Conservation (phyloP, 2,888 invertebrate species). For the Lomographa bimaculata region DNA sequence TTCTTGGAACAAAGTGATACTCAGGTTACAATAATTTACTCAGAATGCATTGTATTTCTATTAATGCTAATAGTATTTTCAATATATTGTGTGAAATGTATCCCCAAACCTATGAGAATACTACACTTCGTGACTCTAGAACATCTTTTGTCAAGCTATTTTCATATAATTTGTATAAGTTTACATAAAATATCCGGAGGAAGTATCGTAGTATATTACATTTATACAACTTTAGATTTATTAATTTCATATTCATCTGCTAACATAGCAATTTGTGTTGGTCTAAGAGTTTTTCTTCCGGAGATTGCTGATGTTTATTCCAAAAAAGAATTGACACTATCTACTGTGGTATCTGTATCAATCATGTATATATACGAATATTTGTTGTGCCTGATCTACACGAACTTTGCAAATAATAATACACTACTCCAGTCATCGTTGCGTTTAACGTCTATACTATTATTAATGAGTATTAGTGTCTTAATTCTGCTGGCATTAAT, state of each 20-base stretch:
- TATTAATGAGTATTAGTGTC: not conserved
- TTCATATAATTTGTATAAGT: not conserved
- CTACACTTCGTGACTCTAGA: not conserved
- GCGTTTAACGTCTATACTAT: not conserved
- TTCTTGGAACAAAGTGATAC: too few species aligned
- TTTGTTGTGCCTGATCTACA: not conserved
- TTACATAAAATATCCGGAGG: not conserved
- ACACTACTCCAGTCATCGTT: not conserved
- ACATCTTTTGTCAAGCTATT: not conserved
- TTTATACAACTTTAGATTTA: not conserved
- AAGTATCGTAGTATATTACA: not conserved
- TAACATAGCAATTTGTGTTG: not conserved
- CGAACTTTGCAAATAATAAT: too few species aligned
- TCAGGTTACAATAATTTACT: too few species aligned
- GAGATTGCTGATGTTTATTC: not conserved
- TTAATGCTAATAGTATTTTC: not conserved
- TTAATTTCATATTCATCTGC: not conserved
- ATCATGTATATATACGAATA: conserved; percentile 1
- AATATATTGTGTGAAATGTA: not conserved
- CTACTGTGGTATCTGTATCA: not conserved
- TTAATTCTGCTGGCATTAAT: not conserved
- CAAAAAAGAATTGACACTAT: not conserved
- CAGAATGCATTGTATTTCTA: too few species aligned
- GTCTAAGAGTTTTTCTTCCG: not conserved
- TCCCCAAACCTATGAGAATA: not conserved